Evolutionary conservation across 2,797 vertebrate genomes (phyloP), one percentile per base, ranked within the genome.

Genomic region (Tinamus major): DNA sequence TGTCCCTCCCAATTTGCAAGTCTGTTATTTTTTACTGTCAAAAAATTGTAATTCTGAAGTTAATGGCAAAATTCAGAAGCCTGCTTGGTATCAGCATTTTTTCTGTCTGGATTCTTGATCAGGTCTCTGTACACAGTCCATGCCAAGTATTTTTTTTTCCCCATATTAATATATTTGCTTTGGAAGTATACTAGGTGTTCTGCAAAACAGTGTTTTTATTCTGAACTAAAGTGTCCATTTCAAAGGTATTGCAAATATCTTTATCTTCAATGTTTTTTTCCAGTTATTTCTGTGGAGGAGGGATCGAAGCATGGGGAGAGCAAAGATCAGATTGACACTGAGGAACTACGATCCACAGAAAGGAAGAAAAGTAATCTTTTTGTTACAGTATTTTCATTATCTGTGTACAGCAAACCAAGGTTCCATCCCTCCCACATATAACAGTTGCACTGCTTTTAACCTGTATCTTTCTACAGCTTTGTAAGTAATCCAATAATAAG

Each of bases 401-500:
- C 29, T 39, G 8, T 31, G 26, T 72, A 15, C 63, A 86, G 67
- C 33, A 42, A 35, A 15, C 19, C 41, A 65, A 58, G 46, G 37
- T 89, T 39, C 44, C 33, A 31, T 44, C 11, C 31, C 58, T 85
- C 44, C 41, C 74, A 76, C 63, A 39, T 46, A 64, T 33, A 81
- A 85, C 17, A 39, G 69, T 41, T 76, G 24, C 26, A 89, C 15
- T 89, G 78, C 51, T 85, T 88, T 76, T 93, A 84, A 93, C 53
- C 87, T 94, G 31, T 69, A 44, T 35, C 77, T 65, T 84, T 91
- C 86, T 92, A 69, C 55, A 88, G 33, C 82, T 90, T 84, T 67
- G n/a, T 74, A 93, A 75, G 48, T 77, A 93, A 91, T 79, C 70
- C 63, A 85, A 62, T 72, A 91, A 69, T 33, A 87, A 84, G 35